A percentile compares a stretch with the other conserved stretches of the same genome.
Conservation (phyloP, 2,113 vertebrate species). For the Callithrix jacchus region DNA sequence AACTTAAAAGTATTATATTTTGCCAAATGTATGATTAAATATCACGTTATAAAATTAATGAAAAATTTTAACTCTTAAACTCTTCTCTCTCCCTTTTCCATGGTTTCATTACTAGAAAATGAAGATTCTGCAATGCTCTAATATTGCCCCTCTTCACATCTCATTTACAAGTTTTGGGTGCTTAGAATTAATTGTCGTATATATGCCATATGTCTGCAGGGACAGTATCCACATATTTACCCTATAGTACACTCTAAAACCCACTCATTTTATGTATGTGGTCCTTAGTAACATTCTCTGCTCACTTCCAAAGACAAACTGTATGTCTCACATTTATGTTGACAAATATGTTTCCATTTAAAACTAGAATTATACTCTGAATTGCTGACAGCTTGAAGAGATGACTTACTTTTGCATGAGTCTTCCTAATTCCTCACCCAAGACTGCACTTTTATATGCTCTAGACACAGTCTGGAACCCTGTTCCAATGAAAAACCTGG, state of each 20-base stretch:
- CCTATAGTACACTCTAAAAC: neutral
- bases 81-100: neutral
- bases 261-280: fast-evolving
- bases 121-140: neutral
- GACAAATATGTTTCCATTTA: neutral
- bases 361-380: neutral
- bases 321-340: neutral
- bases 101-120: neutral
- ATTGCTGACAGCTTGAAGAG: neutral
- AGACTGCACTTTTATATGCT: neutral
- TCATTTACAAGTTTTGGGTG: neutral
- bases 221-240: too few relatives aligned
- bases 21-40: neutral
- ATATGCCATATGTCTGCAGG: fast-evolving
- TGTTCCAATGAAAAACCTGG: neutral
- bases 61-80: neutral
- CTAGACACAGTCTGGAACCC: neutral
- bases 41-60: neutral
- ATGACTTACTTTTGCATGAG: neutral
- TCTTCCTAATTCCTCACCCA: neutral
- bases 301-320: neutral
- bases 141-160: neutral
- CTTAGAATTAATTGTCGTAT: neutral
- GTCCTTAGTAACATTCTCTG: neutral
- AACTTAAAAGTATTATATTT: neutral